Evolutionary conservation across 2,797 vertebrate genomes (phyloP), one percentile per base, ranked within the genome.

Genomic region (Simalia tracyae): DNA sequence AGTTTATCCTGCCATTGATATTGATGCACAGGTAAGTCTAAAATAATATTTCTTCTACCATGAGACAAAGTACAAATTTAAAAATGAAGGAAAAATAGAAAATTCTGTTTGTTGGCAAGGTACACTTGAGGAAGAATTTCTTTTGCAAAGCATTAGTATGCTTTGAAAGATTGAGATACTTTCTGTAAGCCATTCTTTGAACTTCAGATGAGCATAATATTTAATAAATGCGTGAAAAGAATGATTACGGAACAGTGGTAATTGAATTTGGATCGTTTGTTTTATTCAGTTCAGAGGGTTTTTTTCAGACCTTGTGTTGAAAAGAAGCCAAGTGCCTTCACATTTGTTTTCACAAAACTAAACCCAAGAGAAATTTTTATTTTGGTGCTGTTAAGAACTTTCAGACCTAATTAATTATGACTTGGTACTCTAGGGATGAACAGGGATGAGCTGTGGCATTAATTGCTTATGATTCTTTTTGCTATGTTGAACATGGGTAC

Each of bases 1-100:
- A 26, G 97, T 98, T 96, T 98, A 98, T 96, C 98, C 98, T 96
- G 98, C 98, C 92, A 98, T 98, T 96, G 98, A 98, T 95, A 98
- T 98, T 19, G 98, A 98, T 95, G 98, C 98, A 31, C 98, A 98
- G 98, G 98, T 98, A 96, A 97, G 97, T 76, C 56, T 24, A 17
- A 12, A 0, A 3, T 8, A 31, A 1, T 8, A 31, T 31, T 24
- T 59, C 15, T 11, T 11, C 36, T 10, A 61, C 28, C 86, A 42
- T 0, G 0, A 1, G 0, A 87, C 24, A 46, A 87, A 0, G 2
- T 26, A 31, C 17, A n/a, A 31, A 84, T 88, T 85, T 60, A 63
- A 1, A 56, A 68, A 87, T 90, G 10, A 84, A 59, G 12, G 63
- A 9, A 5, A 5, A 64, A 24, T 5, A 1, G 31, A 61, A 59